Base-by-base conservation (phyloP, 2,888 invertebrate species). In the Belgica antarctica region DNA sequence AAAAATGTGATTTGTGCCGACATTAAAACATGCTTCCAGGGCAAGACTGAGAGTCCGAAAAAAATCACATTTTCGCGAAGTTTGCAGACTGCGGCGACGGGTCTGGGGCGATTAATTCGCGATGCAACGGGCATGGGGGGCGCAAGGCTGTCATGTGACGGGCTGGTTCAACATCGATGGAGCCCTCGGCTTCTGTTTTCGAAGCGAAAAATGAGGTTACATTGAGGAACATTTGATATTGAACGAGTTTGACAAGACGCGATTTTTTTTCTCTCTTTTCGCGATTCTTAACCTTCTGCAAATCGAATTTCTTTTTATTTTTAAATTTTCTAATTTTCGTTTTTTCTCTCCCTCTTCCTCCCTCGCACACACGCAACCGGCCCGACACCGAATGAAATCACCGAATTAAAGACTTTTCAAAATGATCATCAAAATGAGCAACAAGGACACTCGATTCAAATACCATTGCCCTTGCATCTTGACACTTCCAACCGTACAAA, bases 221-320 rank as follows among this genome's bases (percentile, higher is more conserved):
- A 59, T 27, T 68, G 68, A 68, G 52, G 52, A 52, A 52, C 52
- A 52, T 66, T n/a, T 68, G 68, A 68, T 68, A 68, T 68, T 68
- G 68, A 68, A 68, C 68, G 68, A 68, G 68, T 68, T 68, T 68
- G 68, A 57, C 57, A 68, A 57, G 68, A 68, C 68, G 68, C 68
- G 68, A 68, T 47, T 47, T 52, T 41, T 41, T 52, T 22, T 52
- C 52, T 52, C 52, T 52, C 52, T 52, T 36, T 68, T 28, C 25
- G 15, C 57, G 57, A 68, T 31, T 68, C 57, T 57, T 68, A 57
- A 68, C 52, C 68, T 57, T 68, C 57, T 57, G 59, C 59, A 59
- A 59, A 59, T 25, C 27, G 19, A 22, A 25, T 59, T 59, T 59
- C 22, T 59, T n/a, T 27, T 27, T 59, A 27, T 59, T 59, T 59